Evolutionary conservation across 2,113 vertebrate genomes (phyloP).

Genomic region (Petrocephalus microphthalmus): DNA sequence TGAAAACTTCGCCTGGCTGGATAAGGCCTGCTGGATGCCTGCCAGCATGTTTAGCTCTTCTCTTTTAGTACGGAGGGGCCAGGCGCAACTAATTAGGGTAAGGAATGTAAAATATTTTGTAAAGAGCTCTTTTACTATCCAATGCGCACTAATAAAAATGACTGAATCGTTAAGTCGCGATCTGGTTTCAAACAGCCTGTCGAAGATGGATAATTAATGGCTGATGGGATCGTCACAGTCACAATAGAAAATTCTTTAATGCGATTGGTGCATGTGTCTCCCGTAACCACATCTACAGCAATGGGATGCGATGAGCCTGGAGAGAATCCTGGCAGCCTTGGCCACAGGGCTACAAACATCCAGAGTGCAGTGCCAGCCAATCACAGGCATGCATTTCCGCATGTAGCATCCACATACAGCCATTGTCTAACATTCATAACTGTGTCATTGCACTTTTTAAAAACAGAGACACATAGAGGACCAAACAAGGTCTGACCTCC

Average conservation of each 20-base stretch:
- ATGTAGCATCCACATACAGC: not conserved
- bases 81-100: not conserved
- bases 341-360: not conserved
- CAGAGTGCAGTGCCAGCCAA: not conserved
- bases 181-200: not conserved
- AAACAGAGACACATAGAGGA: not conserved
- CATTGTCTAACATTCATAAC: not conserved
- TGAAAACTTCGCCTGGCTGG: not conserved
- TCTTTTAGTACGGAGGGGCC: not conserved
- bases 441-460: not conserved
- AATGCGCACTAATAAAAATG: not conserved
- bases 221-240: conserved; percentile 31
- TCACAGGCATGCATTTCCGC: not conserved
- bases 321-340: not conserved
- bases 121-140: conserved; percentile 3
- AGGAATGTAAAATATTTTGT: conserved; percentile 6
- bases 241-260: not conserved
- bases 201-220: not conserved
- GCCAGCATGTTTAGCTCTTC: not conserved
- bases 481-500: not conserved
- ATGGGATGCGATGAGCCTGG: not conserved
- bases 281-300: not conserved
- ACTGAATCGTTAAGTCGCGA: not conserved
- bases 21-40: not conserved
- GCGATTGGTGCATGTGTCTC: not conserved